Evolutionary conservation across 2,797 vertebrate genomes (phyloP), one percentile per base, ranked within the genome.

Genomic region (Geotrypetes seraphini): DNA sequence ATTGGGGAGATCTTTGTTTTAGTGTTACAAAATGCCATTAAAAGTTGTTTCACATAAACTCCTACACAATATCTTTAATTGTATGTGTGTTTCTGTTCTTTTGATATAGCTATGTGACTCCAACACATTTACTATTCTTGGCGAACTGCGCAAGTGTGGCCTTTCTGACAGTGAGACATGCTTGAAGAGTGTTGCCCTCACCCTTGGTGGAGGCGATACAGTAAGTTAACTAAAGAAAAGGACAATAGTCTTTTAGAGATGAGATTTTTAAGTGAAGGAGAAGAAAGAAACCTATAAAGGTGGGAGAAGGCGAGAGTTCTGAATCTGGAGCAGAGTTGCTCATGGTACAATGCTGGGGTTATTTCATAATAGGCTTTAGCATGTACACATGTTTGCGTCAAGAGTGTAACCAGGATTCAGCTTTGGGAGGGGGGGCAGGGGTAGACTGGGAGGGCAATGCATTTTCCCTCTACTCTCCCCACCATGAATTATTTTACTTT

Each of bases 121-220:
- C 34, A 44, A 33, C 1, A 13, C 43, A 19, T 84, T 85, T 36
- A 70, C 64, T 0, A 66, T 86, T 29, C 34, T 85, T 51, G 71
- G 58, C 2, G 84, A 86, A 20, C 63, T 86, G 32, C 63, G 69
- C 6, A 63, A 60, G 40, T 86, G 84, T 13, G 80, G 81, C 2
- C 47, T 83, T 39, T 79, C 71, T 0, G 77, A 83, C 29, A 78
- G 66, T 0, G 78, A 85, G 61, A 82, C 72, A 0, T 84, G 81
- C 48, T 60, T 86, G 12, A 79, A 73, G 60, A 69, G 73, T 7
- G 14, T 81, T 22, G 48, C 61, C 0, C 7, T 85, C 47, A 72
- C 54, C 30, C 30, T 80, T 6, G 54, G 12, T 0, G 55, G 59
- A 33, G 69, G 67, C 2, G 59, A 62, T 30, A 78, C 56, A 12